Base-by-base conservation (phyloP, 2,113 vertebrate genomes). In the Rhinolophus ferrumequinum region DNA sequence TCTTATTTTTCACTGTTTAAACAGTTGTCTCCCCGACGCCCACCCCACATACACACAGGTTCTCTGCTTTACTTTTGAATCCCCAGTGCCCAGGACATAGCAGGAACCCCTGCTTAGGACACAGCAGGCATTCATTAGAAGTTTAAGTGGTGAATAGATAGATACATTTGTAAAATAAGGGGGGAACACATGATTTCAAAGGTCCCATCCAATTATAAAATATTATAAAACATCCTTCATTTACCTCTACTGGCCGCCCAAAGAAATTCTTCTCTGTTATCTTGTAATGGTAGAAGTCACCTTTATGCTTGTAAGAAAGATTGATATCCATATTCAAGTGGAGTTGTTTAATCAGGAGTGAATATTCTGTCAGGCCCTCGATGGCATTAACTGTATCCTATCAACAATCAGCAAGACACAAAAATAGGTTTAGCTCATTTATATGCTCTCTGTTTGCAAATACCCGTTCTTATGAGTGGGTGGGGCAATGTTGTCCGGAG, bases 371-470 rank as follows among this genome's bases (percentile, higher is more conserved):
- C 95, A 99, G 60, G 3, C 99, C 99, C 93, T 99, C 99, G 2
- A 99, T 98, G 79, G 99, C 99, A 95, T 99, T 98, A 24, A 99
- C 95, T 0, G 99, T 99, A 98, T 99, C 99, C 99, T 99, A 97
- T 75, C 73, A 96, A 88, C 66, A 98, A 95, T 54, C 11, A 94
- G 1, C n/a, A 19, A 95, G 0, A 28, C 76, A 93, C 2, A 93
- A 88, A 96, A 80, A 60, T 9, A 77, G 21, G 73, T n/a, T 96
- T 85, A 90, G 77, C 15, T 93, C n/a, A 87, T 80, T 79, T 85
- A 50, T 1, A 12, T 33, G 60, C 1, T 9, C 16, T 26, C 44
- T 70, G 24, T 75, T 54, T 81, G 67, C 77, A 94, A 64, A 94
- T 30, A 33, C 1, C 24, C 24, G 86, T 87, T 38, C 87, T 64